Evolutionary conservation across 2,888 invertebrate genomes (phyloP), one percentile per base, ranked within the genome.

Genomic region (Melangyna quadrimaculata): DNA sequence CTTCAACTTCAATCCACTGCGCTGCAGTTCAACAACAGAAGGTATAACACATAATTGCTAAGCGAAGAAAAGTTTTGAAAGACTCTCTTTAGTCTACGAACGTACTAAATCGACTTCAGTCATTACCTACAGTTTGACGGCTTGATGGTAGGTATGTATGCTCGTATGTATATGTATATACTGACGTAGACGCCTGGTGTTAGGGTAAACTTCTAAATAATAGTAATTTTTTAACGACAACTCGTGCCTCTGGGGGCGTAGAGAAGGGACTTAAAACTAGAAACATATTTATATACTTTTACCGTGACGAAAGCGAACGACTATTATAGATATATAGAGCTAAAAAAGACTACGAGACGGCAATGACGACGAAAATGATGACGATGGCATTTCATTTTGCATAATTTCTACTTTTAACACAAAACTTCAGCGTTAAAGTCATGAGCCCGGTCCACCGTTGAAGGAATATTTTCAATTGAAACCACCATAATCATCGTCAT

Each of bases 371-470:
- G 27, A 53, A 3, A 24, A 51, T 6, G 55, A 57, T 32, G 55
- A 57, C 35, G 61, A 63, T 63, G 61, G 61, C 29, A 43, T 43
- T 63, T 63, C 61, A 43, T 63, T 63, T 63, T 43, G 43, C 43
- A 63, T 63, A 63, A 63, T 63, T 63, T 63, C 43, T 43, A 63
- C 43, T 63, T 63, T 43, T 40, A 27, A 27, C 24, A 63, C 63
- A 63, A 63, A 63, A 63, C 63, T 63, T 63, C 19, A 45, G 43
- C 63, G n/a, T 43, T 27, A 17, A 63, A 63, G 63, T 17, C 43
- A 63, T 37, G 4, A 14, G 37, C 17, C 6, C 10, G 17, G 37
- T 22, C 37, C n/a, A n/a, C n/a, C 24, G 37, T 37, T 61, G 37
- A 37, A 22, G 22, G 24, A 61, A 63, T 63, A 27, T 45, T 45